phyloP scores from a whole-genome alignment of 2,113 vertebrate genomes.

The Rhynchomys soricoides region DNA sequence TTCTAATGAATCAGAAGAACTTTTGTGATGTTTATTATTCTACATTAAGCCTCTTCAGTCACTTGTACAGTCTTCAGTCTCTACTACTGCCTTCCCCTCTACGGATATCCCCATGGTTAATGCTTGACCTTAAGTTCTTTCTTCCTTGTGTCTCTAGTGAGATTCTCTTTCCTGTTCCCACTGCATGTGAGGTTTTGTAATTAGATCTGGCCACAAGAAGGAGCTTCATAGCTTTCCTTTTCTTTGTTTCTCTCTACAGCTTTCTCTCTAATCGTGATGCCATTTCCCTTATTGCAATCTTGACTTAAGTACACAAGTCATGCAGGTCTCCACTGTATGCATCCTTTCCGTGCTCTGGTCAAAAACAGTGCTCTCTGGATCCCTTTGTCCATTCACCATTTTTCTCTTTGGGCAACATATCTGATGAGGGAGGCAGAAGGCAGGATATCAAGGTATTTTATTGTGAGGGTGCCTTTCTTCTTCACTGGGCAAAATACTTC shows the following conservation, averaged over 20 bases:
- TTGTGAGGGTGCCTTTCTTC: neutral
- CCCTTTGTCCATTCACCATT: neutral
- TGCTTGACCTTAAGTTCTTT: neutral
- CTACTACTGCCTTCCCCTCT: neutral
- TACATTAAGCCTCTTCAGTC: neutral
- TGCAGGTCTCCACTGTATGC: neutral
- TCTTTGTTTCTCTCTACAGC: neutral
- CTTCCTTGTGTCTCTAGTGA: neutral
- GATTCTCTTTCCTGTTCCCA: neutral
- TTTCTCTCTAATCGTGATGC: neutral
- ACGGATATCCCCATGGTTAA: too few species aligned
- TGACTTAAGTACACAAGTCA: neutral
- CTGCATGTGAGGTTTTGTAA: neutral
- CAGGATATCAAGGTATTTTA: neutral
- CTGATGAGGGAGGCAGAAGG: neutral
- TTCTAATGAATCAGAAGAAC: neutral
- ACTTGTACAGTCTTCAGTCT: too few species aligned
- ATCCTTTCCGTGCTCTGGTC: neutral
- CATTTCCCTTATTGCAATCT: neutral
- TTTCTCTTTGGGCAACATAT: neutral
- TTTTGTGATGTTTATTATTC: neutral
- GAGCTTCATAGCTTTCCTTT: too few species aligned
- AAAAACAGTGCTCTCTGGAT: neutral
- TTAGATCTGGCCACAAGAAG: neutral
- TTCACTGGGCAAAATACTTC: neutral